A percentile compares a stretch with the other conserved stretches of the same genome.
Conservation (phyloP, 2,888 invertebrate genomes). For the Meiosimyza decipiens region DNA sequence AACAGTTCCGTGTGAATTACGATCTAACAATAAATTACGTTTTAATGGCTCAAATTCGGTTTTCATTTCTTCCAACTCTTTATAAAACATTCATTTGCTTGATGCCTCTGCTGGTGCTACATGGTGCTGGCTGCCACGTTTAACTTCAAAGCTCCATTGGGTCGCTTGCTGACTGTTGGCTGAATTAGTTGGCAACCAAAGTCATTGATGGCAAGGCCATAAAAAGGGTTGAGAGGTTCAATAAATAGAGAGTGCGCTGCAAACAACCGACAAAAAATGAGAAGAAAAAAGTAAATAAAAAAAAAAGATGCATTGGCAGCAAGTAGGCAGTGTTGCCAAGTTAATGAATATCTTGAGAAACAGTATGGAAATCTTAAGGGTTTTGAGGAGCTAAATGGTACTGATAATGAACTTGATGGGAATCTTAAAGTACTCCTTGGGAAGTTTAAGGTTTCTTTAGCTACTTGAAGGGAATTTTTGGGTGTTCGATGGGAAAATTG, state of each 20-base stretch:
- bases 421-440: too few relatives aligned
- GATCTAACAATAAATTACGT: slow-evolving; percentile 33
- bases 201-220: slow-evolving; percentile 8
- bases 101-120: slow-evolving; percentile 5
- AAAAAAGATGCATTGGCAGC: background rate
- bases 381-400: too few relatives aligned
- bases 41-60: slow-evolving; percentile 37
- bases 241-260: slow-evolving; percentile 15
- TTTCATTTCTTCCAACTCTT: slow-evolving; percentile 31
- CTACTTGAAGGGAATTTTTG: too few relatives aligned
- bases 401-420: too few relatives aligned
- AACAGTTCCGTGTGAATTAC: slow-evolving; percentile 31
- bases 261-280: background rate
- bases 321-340: too few relatives aligned
- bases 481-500: too few relatives aligned
- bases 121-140: background rate
- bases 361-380: too few relatives aligned
- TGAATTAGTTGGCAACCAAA: background rate
- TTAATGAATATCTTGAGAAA: too few relatives aligned
- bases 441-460: too few relatives aligned
- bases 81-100: slow-evolving; percentile 37
- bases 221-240: slow-evolving; percentile 27
- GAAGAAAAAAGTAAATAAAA: background rate
- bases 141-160: background rate
- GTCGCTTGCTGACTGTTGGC: too few relatives aligned